Evolutionary conservation across 1,140 invertebrate genomes (phyloP).

Genomic region (Zaprionus africanus): DNA sequence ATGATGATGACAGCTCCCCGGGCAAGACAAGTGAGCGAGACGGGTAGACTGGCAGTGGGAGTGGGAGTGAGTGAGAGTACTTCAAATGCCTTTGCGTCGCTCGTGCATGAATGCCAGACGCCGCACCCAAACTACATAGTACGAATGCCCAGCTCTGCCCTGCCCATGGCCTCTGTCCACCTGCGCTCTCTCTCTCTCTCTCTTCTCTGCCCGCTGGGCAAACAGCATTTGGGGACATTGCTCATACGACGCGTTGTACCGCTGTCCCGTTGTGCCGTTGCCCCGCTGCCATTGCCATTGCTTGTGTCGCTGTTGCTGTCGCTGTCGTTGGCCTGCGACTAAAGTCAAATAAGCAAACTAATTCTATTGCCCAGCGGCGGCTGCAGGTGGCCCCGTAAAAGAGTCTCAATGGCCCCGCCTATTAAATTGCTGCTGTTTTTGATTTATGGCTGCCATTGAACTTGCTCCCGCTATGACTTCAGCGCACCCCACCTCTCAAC

Average conservation of each 20-base stretch:
- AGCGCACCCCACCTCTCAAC: background rate
- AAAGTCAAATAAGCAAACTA: constrained; percentile 76
- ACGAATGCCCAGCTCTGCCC: background rate
- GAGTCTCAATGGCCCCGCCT: constrained; percentile 36
- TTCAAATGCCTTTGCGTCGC: constrained; percentile 63
- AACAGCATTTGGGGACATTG: constrained; percentile 41
- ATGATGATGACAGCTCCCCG: constrained; percentile 61
- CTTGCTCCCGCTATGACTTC: constrained; percentile 19
- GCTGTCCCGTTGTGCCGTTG: constrained; percentile 25
- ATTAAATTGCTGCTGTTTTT: constrained; percentile 64
- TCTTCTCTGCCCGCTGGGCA: background rate
- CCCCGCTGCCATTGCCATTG: too few species aligned
- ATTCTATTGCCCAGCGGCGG: constrained; percentile 62
- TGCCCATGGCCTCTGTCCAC: background rate
- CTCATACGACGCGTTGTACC: constrained; percentile 36
- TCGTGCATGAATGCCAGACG: constrained; percentile 70
- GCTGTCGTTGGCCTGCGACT: constrained; percentile 37
- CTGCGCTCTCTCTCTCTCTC: background rate
- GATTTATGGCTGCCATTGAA: constrained; percentile 78
- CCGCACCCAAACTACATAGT: background rate
- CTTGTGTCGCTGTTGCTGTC: background rate
- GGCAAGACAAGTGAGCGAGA: constrained; percentile 20
- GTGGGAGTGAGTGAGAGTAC: constrained; percentile 16
- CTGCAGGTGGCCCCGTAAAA: constrained; percentile 37
- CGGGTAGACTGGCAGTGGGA: background rate